Base-by-base conservation (phyloP, 2,113 vertebrate genomes). In the Agelaius phoeniceus region DNA sequence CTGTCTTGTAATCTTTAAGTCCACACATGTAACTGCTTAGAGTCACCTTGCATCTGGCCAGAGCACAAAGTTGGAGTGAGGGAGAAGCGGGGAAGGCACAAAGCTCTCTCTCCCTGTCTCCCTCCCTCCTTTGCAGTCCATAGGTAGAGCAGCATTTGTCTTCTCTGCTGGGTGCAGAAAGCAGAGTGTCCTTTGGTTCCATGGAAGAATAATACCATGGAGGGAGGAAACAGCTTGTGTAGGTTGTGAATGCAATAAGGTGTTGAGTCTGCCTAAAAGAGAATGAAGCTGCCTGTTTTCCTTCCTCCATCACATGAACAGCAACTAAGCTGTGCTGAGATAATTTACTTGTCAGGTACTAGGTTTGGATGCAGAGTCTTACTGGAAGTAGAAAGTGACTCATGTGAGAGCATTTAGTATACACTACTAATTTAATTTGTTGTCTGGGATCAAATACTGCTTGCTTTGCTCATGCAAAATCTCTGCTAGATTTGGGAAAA, bases 1-100 rank as follows among this genome's bases (percentile, higher is more conserved):
- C 85, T 88, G 72, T 92, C 88, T 92, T 95, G 94, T 96, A 93
- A 95, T 97, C 93, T 95, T 96, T 93, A 96, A 96, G 91, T 96
- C 93, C 26, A 71, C 35, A 86, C 87, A 63, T 95, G 92, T 94
- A 90, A 85, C 92, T 96, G 85, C 93, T 94, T 87, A 80, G 46
- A 39, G 90, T 91, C 63, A 83, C 51, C 54, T 91, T 84, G 67
- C 28, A 35, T 48, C 27, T 91, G 24, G 31, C 37, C 14, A 19
- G n/a, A 95, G 49, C 48, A 68, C 61, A 78, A 91, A 67, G 33
- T 0, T 77, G 49, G 62, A 76, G 28, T 46, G 84, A 94, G 49
- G 41, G 78, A 89, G 74, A 76, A 89, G 58, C n/a, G 89, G 30
- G 31, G 59, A 87, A 87, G 30, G 33, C 62, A 83, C 43, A 76